A percentile compares a stretch with the other conserved stretches of the same genome.
Evolutionary conservation across 2,888 invertebrate species (phyloP).

Genomic region (Keiferia lycopersicella): DNA sequence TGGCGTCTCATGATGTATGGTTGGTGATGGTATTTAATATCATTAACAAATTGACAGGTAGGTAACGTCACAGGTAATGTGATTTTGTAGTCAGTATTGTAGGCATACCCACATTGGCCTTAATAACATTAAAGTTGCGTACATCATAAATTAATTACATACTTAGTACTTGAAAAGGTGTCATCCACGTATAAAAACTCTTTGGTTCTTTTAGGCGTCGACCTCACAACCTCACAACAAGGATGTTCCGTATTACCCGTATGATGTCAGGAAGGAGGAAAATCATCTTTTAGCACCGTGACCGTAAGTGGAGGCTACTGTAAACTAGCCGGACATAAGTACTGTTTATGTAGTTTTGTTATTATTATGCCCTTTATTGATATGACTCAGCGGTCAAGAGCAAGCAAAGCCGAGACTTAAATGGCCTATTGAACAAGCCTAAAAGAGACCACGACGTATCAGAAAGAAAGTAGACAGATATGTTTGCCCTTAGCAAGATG

Average conservation of each 20-base stretch:
- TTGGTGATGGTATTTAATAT: too few relatives aligned
- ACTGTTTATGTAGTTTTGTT: background rate
- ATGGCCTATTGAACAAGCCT: too few relatives aligned
- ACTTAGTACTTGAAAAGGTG: background rate
- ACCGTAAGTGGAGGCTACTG: background rate
- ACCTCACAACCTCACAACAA: conserved; percentile 70
- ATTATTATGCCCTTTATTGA: background rate
- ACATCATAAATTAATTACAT: background rate
- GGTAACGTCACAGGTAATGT: too few relatives aligned
- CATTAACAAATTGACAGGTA: too few relatives aligned
- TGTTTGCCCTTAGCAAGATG: too few relatives aligned
- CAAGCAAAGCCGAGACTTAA: background rate
- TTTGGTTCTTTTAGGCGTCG: background rate
- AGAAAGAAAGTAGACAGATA: too few relatives aligned
- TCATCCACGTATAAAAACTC: background rate
- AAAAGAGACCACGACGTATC: too few relatives aligned
- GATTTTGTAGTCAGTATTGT: too few relatives aligned
- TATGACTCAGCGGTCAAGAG: background rate
- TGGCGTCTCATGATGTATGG: too few relatives aligned
- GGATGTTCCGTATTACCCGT: conserved; percentile 70
- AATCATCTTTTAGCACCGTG: conserved; percentile 37
- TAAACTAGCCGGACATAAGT: background rate
- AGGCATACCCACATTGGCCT: too few relatives aligned
- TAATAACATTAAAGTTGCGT: background rate
- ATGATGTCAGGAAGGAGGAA: conserved; percentile 70